Conservation (phyloP, 2,888 invertebrate genomes). For the Spialia ferax region DNA sequence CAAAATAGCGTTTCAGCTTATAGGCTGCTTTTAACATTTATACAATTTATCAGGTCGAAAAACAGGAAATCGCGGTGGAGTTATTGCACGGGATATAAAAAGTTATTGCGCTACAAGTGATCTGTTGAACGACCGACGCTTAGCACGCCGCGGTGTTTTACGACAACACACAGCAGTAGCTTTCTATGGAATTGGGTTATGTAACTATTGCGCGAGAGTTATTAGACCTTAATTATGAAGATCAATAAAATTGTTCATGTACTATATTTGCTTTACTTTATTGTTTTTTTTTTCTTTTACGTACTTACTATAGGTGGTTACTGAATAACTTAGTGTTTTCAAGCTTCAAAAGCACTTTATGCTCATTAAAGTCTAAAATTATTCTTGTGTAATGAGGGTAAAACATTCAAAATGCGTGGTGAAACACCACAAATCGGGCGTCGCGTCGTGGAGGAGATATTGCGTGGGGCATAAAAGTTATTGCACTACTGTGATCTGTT, state of each 20-base stretch:
- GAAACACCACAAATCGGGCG: not conserved
- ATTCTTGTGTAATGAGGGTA: too few relatives aligned
- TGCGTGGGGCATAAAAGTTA: not conserved
- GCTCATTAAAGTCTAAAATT: too few relatives aligned
- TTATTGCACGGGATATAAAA: conserved; percentile 31
- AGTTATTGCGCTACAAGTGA: conserved; percentile 33
- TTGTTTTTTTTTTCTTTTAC: too few relatives aligned
- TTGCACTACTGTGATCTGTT: not conserved
- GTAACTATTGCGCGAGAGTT: not conserved
- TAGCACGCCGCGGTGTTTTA: conserved; percentile 12
- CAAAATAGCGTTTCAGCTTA: too few relatives aligned
- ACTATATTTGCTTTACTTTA: too few relatives aligned
- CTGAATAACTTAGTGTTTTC: too few relatives aligned
- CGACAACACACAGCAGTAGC: not conserved
- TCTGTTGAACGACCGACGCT: conserved; percentile 12
- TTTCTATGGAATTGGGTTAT: not conserved
- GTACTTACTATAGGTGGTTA: too few relatives aligned
- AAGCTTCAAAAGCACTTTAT: too few relatives aligned
- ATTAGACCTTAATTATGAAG: too few relatives aligned
- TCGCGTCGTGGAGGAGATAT: not conserved
- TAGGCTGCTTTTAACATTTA: not conserved
- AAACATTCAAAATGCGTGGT: not conserved
- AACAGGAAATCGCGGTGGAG: conserved; percentile 7
- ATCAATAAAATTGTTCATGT: too few relatives aligned
- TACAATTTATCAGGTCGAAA: not conserved